Conservation (phyloP, 2,888 invertebrate genomes). For the Chrysolina haemoptera region DNA sequence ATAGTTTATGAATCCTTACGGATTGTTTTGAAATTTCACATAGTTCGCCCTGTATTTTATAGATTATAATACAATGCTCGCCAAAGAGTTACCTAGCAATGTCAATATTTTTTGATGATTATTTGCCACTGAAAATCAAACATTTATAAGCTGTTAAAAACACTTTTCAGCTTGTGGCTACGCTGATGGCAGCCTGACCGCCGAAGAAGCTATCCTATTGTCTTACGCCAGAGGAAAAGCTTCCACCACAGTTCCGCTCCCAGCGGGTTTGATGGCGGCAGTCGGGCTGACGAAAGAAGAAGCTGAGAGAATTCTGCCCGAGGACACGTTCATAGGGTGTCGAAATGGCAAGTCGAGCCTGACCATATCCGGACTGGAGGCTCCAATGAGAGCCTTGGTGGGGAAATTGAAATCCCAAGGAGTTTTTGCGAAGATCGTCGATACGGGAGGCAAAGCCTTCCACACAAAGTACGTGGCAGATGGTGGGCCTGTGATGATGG, state of each 20-base stretch:
- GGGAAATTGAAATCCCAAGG: constrained; percentile 77
- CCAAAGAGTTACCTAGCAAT: too few species aligned
- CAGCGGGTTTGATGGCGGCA: constrained; percentile 73
- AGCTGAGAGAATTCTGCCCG: constrained; percentile 75
- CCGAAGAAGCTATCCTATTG: constrained; percentile 74
- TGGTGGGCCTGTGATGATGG: constrained; percentile 74
- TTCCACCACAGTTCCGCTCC: background rate
- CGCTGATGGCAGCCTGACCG: constrained; percentile 75
- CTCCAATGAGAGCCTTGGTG: constrained; percentile 78
- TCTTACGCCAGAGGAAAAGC: constrained; percentile 72
- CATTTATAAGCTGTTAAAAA: too few species aligned
- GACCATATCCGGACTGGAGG: constrained; percentile 89
- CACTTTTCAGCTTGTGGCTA: constrained; percentile 73
- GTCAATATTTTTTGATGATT: too few species aligned
- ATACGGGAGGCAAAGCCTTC: constrained; percentile 86
- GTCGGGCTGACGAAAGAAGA: constrained; percentile 72
- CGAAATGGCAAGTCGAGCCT: constrained; percentile 90
- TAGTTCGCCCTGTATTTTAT: too few species aligned
- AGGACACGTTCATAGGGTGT: constrained; percentile 87
- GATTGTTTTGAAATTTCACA: too few species aligned
- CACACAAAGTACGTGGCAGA: constrained; percentile 85
- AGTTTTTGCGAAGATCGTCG: constrained; percentile 84
- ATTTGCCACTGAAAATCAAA: too few species aligned
- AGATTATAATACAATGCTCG: too few species aligned
- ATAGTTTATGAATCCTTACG: too few species aligned